phyloP scores from a whole-genome alignment of 2,113 vertebrate genomes.

The Clinocottus analis region DNA sequence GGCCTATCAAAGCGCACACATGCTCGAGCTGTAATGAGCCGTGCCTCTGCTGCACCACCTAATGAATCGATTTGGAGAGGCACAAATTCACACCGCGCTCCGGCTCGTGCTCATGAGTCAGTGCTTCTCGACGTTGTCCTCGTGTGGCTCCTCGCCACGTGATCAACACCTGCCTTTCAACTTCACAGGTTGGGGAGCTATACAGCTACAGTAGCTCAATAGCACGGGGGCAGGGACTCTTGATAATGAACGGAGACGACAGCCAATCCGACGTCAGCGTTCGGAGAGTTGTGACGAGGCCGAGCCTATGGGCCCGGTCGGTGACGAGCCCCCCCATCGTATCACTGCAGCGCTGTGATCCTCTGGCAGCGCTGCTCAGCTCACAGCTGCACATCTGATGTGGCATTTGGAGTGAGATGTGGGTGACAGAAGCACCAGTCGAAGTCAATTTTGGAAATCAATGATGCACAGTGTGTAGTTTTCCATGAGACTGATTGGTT shows the following conservation, averaged over 20 bases:
- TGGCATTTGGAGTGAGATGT: background rate
- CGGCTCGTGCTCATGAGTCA: slow-evolving; percentile 45
- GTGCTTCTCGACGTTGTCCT: slow-evolving; percentile 56
- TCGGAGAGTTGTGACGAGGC: slow-evolving; percentile 42
- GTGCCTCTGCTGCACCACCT: slow-evolving; percentile 27
- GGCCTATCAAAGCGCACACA: background rate
- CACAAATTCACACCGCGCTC: slow-evolving; percentile 40
- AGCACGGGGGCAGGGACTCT: slow-evolving; percentile 24
- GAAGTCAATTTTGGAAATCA: slow-evolving; percentile 20
- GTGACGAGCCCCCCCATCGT: slow-evolving; percentile 34
- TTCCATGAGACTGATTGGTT: slow-evolving; percentile 8
- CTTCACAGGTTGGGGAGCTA: background rate
- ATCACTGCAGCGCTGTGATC: slow-evolving; percentile 24
- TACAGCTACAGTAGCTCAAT: slow-evolving; percentile 38
- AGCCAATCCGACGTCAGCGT: slow-evolving; percentile 56
- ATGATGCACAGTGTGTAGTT: background rate
- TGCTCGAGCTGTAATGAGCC: background rate
- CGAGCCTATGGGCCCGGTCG: slow-evolving; percentile 40
- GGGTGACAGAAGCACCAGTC: slow-evolving; percentile 19
- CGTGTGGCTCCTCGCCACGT: slow-evolving; percentile 40
- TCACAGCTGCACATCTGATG: slow-evolving; percentile 48
- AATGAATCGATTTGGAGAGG: slow-evolving; percentile 27
- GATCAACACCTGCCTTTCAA: slow-evolving; percentile 53
- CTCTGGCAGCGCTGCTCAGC: slow-evolving; percentile 45
- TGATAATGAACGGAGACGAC: slow-evolving; percentile 60